These are phyloP conservation scores for Stegodyphus mimosarum DNA, from an alignment of 1,140 invertebrate genomes.

Conservation along the genomic window DNA sequence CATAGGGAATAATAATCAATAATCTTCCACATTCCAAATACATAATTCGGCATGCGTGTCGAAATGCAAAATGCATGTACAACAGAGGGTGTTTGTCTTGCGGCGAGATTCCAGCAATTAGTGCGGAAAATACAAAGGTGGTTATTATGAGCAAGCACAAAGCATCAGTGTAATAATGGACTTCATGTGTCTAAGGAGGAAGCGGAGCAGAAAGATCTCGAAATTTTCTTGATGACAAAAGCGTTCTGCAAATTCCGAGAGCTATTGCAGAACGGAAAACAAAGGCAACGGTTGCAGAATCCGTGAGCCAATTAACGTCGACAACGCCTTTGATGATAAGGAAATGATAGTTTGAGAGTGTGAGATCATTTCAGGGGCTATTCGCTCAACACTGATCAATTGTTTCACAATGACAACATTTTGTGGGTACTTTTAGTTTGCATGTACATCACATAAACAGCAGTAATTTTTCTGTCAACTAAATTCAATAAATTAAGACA, in stretches of 20 bases:
- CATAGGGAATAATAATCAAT: not conserved
- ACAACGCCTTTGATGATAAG: constrained; percentile 20
- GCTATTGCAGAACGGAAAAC: constrained; percentile 13
- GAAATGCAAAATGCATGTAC: not conserved
- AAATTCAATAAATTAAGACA: too few relatives aligned
- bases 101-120: constrained; percentile 12
- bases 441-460: too few relatives aligned
- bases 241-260: constrained; percentile 7
- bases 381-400: too few relatives aligned
- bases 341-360: constrained; percentile 19
- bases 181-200: constrained; percentile 2
- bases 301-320: constrained; percentile 11
- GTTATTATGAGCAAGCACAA: constrained; percentile 21
- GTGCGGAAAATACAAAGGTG: constrained; percentile 9
- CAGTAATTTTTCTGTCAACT: too few relatives aligned
- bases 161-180: constrained; percentile 19
- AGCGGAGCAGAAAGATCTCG: not conserved
- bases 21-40: not conserved
- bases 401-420: too few relatives aligned
- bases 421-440: too few relatives aligned
- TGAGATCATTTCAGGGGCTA: not conserved
- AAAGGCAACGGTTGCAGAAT: constrained; percentile 7
- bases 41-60: not conserved
- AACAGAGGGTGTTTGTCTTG: constrained; percentile 6
- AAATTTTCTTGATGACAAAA: constrained; percentile 33